A percentile compares a stretch with the other conserved stretches of the same genome.
Evolutionary conservation across 2,888 invertebrate genomes (phyloP).

Genomic region (Tenthredo notha): DNA sequence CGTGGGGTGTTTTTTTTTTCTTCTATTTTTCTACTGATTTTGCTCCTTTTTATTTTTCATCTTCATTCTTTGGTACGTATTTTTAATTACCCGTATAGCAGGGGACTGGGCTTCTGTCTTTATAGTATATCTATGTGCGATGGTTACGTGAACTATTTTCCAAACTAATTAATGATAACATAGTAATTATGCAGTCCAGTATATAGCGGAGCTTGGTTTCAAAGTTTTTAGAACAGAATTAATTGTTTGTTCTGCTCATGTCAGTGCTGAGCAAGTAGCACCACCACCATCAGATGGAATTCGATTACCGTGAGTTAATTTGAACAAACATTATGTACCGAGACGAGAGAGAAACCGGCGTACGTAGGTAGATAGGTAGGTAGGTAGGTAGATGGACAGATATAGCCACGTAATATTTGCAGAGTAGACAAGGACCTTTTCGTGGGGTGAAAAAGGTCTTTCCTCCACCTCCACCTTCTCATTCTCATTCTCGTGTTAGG

Average conservation of each 20-base stretch:
- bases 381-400: neutral
- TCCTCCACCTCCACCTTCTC: neutral
- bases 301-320: constrained; percentile 45
- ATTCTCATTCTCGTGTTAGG: neutral
- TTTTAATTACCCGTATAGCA: neutral
- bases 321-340: constrained; percentile 41
- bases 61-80: neutral
- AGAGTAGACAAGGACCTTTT: constrained; percentile 44
- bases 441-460: constrained; percentile 27
- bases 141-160: neutral
- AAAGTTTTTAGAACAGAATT: constrained; percentile 31
- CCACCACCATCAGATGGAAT: neutral
- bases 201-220: neutral
- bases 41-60: neutral
- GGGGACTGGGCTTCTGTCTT: neutral
- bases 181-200: constrained; percentile 5
- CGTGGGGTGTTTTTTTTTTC: neutral
- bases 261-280: constrained; percentile 24
- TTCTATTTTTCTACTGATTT: no score
- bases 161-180: constrained; percentile 10
- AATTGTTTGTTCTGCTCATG: constrained; percentile 39
- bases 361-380: neutral
- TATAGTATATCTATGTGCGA: neutral
- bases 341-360: neutral
- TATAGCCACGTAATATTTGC: constrained; percentile 36